Conservation (phyloP, 2,888 invertebrate genomes). For the Julus scandinavius region DNA sequence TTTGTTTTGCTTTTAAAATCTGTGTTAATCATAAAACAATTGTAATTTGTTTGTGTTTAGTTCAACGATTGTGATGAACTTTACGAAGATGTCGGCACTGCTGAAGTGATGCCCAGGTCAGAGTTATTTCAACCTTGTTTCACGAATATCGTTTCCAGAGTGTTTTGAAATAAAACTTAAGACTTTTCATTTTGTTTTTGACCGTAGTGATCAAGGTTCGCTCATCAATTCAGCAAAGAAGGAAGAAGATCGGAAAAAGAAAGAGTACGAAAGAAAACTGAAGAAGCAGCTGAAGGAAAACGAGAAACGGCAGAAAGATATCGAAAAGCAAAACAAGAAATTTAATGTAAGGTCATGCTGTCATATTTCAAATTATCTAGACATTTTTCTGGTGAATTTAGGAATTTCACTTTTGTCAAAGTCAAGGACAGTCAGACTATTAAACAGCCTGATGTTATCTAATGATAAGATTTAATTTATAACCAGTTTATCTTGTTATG, state of each 20-base stretch:
- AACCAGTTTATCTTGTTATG: not conserved
- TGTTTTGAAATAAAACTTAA: not conserved
- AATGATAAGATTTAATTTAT: no score
- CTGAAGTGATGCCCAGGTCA: not conserved
- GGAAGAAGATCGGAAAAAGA: no score
- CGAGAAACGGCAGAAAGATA: slow-evolving; percentile 50
- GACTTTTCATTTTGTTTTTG: not conserved
- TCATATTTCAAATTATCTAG: no score
- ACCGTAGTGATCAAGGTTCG: not conserved
- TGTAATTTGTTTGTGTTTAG: not conserved
- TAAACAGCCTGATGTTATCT: no score
- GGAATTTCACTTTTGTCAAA: no score
- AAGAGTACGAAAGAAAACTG: not conserved
- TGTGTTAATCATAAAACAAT: no score
- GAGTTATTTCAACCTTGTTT: not conserved
- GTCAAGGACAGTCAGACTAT: no score
- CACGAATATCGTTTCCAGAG: no score
- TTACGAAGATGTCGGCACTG: slow-evolving; percentile 47
- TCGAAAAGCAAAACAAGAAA: slow-evolving; percentile 51
- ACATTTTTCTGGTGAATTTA: no score
- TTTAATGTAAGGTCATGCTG: slow-evolving; percentile 44
- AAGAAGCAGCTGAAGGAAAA: slow-evolving; percentile 52
- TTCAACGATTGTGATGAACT: slow-evolving; percentile 44
- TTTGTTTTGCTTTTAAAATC: not conserved
- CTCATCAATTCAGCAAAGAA: not conserved